These are phyloP conservation scores for Ataeniobius toweri DNA, from an alignment of 2,797 vertebrate species.

Conservation along the genomic window DNA sequence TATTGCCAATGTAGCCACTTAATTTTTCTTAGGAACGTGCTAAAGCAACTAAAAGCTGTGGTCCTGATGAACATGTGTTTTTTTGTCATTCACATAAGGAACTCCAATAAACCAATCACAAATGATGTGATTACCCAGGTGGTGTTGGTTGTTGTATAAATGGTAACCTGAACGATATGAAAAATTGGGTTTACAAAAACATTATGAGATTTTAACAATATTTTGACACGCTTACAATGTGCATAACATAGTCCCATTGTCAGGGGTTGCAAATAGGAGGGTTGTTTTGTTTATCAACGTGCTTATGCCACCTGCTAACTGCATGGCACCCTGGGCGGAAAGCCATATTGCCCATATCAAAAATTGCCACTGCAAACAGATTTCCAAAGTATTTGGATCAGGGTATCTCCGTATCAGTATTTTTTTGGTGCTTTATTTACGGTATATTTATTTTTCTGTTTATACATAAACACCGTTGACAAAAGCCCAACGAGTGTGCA, in stretches of 20 bases:
- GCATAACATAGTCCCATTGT: neutral
- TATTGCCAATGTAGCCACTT: neutral
- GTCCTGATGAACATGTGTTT: neutral
- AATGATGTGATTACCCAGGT: neutral
- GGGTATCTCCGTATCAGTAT: neutral
- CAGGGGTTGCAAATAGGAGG: neutral
- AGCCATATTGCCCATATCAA: neutral
- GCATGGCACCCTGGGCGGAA: neutral
- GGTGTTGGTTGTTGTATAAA: neutral
- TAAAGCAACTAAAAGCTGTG: neutral
- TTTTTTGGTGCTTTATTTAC: neutral
- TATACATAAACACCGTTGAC: too few species aligned
- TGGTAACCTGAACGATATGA: neutral
- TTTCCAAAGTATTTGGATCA: neutral
- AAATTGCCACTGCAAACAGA: neutral
- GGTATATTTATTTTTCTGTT: too few species aligned
- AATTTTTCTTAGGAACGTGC: neutral
- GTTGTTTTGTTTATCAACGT: neutral
- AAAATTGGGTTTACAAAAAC: neutral
- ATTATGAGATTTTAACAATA: too few species aligned
- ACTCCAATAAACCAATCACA: neutral
- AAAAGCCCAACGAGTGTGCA: too few species aligned
- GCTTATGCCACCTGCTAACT: neutral
- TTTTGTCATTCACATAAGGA: neutral
- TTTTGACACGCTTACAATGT: neutral